These are phyloP conservation scores for Planococcus citri DNA, from an alignment of 1,140 invertebrate species.

Conservation along the genomic window DNA sequence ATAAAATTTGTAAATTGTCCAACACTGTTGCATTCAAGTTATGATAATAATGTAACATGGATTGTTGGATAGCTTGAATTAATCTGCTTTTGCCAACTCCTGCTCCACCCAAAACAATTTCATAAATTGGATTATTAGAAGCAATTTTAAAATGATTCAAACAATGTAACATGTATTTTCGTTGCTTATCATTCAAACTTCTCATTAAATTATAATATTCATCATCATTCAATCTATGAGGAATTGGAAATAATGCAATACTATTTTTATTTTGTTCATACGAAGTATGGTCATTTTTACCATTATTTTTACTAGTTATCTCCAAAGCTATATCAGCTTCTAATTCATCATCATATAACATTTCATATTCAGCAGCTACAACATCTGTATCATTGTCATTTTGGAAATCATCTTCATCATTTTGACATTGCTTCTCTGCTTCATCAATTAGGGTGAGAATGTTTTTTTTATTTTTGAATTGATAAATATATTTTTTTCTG, in stretches of 20 bases:
- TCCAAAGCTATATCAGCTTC: too few relatives aligned
- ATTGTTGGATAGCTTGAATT: neutral
- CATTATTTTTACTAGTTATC: neutral
- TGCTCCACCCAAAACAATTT: neutral
- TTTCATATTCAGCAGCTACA: too few relatives aligned
- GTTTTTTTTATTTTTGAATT: too few relatives aligned
- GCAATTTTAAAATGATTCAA: neutral
- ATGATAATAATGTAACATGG: neutral
- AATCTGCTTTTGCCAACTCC: neutral
- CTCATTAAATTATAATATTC: neutral
- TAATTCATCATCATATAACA: too few relatives aligned
- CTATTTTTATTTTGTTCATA: too few relatives aligned
- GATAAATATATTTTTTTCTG: too few relatives aligned
- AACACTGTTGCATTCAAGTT: neutral
- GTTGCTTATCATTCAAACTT: constrained; percentile 7
- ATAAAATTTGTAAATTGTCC: neutral
- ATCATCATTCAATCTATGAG: neutral
- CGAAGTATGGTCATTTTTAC: constrained; percentile 5
- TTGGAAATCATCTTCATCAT: too few relatives aligned
- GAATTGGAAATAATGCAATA: neutral
- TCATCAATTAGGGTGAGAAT: too few relatives aligned
- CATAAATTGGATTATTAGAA: neutral
- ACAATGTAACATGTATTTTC: neutral
- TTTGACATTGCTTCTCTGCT: too few relatives aligned
- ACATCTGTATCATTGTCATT: too few relatives aligned